These are phyloP conservation scores for Bothrops jararaca DNA, from an alignment of 2,113 vertebrate species.

Conservation along the genomic window DNA sequence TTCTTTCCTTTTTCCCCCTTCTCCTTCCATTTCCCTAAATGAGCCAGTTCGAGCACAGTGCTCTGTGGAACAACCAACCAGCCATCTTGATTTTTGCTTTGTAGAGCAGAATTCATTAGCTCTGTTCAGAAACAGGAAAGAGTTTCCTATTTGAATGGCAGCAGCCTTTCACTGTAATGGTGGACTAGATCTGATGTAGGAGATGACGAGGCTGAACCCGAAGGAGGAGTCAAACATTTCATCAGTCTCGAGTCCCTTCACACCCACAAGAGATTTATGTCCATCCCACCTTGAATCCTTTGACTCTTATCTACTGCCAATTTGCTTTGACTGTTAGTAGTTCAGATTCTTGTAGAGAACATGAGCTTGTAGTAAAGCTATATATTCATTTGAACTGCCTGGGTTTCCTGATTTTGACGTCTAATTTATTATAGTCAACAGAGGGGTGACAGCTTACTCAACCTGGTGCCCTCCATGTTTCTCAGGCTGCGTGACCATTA, in stretches of 20 bases:
- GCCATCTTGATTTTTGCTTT: background rate
- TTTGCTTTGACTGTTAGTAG: too few relatives aligned
- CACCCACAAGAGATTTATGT: too few relatives aligned
- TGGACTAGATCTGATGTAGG: background rate
- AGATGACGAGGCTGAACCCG: too few relatives aligned
- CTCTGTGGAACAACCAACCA: background rate
- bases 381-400: too few relatives aligned
- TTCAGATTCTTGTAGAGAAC: too few relatives aligned
- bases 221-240: too few relatives aligned
- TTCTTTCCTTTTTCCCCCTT: background rate
- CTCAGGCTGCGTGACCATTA: background rate
- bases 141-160: background rate
- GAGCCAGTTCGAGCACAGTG: background rate
- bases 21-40: background rate
- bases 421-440: background rate
- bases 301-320: too few relatives aligned
- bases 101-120: background rate
- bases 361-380: too few relatives aligned
- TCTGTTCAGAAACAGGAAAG: background rate
- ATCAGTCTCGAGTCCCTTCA: too few relatives aligned
- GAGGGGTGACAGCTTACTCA: background rate
- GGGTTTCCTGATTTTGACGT: too few relatives aligned
- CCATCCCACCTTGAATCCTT: too few relatives aligned
- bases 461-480: background rate
- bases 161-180: background rate